Conservation (phyloP, 2,888 invertebrate genomes). For the Masnerella sp. region DNA sequence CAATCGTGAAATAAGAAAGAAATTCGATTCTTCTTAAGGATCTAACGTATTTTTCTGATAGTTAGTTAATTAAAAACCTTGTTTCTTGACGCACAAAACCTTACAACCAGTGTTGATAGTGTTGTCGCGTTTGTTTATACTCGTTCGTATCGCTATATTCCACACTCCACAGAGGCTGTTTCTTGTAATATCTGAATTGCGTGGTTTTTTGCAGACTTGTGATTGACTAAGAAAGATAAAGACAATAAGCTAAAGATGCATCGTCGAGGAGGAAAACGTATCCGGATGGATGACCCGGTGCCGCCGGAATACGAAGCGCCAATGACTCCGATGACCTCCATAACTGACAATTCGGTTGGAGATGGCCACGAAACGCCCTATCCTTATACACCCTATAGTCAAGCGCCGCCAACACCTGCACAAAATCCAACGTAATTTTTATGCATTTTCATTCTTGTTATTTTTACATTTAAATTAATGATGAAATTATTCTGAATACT, state of each 20-base stretch:
- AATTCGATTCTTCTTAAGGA: not conserved
- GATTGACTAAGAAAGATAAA: no score
- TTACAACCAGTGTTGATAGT: no score
- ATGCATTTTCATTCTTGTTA: not conserved
- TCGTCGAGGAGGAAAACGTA: constrained; percentile 91
- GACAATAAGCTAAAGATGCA: constrained; percentile 82
- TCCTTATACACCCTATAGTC: constrained; percentile 76
- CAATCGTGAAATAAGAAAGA: no score
- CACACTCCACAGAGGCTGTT: no score
- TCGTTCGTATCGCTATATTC: no score
- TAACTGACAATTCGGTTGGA: constrained; percentile 79
- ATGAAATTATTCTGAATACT: no score
- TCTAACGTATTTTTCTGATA: not conserved
- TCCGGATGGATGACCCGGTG: constrained; percentile 92
- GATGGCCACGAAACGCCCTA: constrained; percentile 77
- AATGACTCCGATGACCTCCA: constrained; percentile 80
- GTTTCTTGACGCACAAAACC: no score
- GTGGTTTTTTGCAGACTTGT: not conserved
- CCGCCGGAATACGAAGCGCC: constrained; percentile 92
- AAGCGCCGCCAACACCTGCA: constrained; percentile 75
- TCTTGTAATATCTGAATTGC: no score
- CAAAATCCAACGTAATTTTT: constrained; percentile 70
- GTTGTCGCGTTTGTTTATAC: no score
- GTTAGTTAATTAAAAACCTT: no score
- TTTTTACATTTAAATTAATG: no score